Conservation (phyloP, 1,140 invertebrate genomes). For the Dendrolimus punctatus region DNA sequence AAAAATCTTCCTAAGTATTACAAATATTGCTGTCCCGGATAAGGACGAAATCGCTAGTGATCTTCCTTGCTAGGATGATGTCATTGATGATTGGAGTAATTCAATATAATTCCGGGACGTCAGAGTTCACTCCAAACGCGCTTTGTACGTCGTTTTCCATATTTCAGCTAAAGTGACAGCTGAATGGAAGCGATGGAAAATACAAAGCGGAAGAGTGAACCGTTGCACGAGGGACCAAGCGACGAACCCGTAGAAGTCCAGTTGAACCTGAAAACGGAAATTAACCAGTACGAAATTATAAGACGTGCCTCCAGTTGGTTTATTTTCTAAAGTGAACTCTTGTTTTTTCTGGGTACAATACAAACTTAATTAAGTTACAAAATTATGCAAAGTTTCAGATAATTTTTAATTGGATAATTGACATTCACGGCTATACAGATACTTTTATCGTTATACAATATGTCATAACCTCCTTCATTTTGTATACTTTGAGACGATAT, state of each 20-base stretch:
- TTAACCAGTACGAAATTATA: neutral
- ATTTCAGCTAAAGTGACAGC: slow-evolving; percentile 97
- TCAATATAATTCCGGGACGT: slow-evolving; percentile 12
- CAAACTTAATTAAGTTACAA: too few species aligned
- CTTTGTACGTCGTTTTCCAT: slow-evolving; percentile 98
- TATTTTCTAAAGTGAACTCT: too few species aligned
- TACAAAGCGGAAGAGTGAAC: slow-evolving; percentile 94
- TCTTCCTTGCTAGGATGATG: slow-evolving; percentile 22
- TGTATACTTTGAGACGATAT: too few species aligned
- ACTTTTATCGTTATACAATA: too few species aligned
- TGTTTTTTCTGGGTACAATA: too few species aligned
- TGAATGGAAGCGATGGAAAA: slow-evolving; percentile 98
- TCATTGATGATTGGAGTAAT: slow-evolving; percentile 30
- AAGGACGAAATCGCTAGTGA: slow-evolving; percentile 54
- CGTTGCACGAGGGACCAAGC: slow-evolving; percentile 96
- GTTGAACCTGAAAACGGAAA: slow-evolving; percentile 75
- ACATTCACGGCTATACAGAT: too few species aligned
- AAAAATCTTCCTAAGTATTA: slow-evolving; percentile 45
- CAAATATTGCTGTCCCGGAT: slow-evolving; percentile 58
- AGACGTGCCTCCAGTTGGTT: too few species aligned
- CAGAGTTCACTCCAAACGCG: slow-evolving; percentile 81
- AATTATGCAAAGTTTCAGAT: too few species aligned
- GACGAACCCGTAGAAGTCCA: slow-evolving; percentile 94
- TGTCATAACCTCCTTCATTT: too few species aligned
- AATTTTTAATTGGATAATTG: too few species aligned